Evolutionary conservation across 2,888 invertebrate species (phyloP).

Genomic region (Globia sparganii): DNA sequence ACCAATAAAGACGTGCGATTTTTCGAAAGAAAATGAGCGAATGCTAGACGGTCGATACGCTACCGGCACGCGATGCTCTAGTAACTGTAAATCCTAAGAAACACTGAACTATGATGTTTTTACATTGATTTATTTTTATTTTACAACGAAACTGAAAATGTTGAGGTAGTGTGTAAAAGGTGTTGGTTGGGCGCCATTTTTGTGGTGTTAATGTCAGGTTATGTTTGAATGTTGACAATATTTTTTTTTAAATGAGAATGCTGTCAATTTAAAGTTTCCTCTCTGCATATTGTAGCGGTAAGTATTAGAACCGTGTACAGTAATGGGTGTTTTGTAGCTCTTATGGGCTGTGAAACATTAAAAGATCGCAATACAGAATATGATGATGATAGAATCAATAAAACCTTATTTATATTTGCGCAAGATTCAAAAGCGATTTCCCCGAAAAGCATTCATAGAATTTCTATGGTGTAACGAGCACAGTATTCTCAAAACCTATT

Average conservation of each 20-base stretch:
- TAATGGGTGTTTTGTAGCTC: not conserved
- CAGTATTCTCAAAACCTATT: not conserved
- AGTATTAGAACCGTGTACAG: not conserved
- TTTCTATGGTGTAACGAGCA: not conserved
- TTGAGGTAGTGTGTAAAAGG: not conserved
- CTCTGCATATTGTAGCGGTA: not conserved
- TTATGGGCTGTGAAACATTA: not conserved
- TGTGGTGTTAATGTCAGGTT: not conserved
- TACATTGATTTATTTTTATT: slow-evolving; percentile 65
- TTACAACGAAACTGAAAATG: slow-evolving; percentile 57
- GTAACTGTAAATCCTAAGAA: slow-evolving; percentile 76
- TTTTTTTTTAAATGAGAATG: not conserved
- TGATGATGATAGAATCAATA: not conserved
- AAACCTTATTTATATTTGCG: not conserved
- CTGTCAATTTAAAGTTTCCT: not conserved
- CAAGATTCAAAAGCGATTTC: not conserved
- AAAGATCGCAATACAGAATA: not conserved
- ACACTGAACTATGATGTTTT: slow-evolving; percentile 69
- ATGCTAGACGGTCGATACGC: slow-evolving; percentile 69
- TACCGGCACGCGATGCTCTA: slow-evolving; percentile 71
- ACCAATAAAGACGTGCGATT: slow-evolving; percentile 61
- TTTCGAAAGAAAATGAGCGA: slow-evolving; percentile 66
- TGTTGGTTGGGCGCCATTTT: slow-evolving; percentile 1
- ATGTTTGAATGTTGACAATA: not conserved
- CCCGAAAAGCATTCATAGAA: not conserved